Evolutionary conservation across 2,797 vertebrate genomes (phyloP).

Genomic region (Macropodus opercularis): DNA sequence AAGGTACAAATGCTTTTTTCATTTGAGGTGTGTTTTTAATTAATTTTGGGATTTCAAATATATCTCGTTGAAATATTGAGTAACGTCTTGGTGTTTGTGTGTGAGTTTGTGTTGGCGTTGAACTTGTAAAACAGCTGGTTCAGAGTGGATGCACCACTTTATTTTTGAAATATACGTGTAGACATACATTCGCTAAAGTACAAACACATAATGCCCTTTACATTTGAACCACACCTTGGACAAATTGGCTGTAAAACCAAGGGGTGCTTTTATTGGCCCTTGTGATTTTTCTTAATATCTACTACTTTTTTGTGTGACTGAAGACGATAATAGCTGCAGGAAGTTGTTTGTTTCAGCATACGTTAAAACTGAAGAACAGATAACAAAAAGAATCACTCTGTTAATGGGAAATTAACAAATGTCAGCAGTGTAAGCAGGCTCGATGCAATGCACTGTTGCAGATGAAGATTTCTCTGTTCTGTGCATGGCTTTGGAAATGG

Average conservation of each 20-base stretch:
- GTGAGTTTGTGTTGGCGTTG: constrained; percentile 47
- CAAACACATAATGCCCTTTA: constrained; percentile 20
- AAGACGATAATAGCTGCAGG: constrained; percentile 2
- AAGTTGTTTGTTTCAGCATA: constrained; percentile 4
- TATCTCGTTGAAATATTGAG: constrained; percentile 68
- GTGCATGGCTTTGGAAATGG: constrained; percentile 45
- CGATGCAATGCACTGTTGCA: constrained; percentile 63
- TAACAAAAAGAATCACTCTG: constrained; percentile 29
- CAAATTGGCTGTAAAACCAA: constrained; percentile 12
- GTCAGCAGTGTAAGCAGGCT: constrained; percentile 29
- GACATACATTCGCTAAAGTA: constrained; percentile 31
- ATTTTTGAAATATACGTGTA: constrained; percentile 50
- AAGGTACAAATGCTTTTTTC: constrained; percentile 59
- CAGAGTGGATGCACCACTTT: constrained; percentile 52
- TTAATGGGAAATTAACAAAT: constrained; percentile 11
- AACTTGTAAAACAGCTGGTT: constrained; percentile 63
- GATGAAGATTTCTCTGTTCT: constrained; percentile 43
- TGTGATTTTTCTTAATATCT: not conserved
- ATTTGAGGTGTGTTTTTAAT: constrained; percentile 65
- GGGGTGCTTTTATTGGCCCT: constrained; percentile 25
- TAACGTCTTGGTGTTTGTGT: constrained; percentile 53
- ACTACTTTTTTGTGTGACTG: not conserved
- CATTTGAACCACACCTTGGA: constrained; percentile 18
- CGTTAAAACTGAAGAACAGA: constrained; percentile 66
- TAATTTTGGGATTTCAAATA: constrained; percentile 62